Percentiles rank a stretch among this genome's conserved stretches.
Evolutionary conservation across 2,888 invertebrate species (phyloP).

Genomic region (Pristionchus entomophagus): DNA sequence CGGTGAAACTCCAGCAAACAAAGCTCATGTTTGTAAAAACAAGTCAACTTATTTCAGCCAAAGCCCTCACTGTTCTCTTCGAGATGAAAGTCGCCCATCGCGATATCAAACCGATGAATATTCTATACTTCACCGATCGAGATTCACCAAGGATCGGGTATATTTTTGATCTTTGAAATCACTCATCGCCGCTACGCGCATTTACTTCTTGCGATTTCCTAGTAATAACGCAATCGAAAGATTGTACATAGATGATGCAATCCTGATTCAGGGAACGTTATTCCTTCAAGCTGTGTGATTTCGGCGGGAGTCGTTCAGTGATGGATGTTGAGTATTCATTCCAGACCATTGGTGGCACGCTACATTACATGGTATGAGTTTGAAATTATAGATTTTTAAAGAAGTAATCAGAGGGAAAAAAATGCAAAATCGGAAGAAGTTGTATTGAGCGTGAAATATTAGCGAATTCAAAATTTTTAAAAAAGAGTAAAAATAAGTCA

Average conservation of each 20-base stretch:
- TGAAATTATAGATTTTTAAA: too few relatives aligned
- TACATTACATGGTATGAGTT: neutral
- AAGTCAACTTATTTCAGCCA: conserved; percentile 1
- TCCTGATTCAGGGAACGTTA: neutral
- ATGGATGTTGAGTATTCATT: neutral
- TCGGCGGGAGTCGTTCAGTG: neutral
- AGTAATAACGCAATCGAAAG: too few relatives aligned
- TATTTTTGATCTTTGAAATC: neutral
- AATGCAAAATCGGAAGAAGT: too few relatives aligned
- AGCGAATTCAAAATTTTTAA: too few relatives aligned
- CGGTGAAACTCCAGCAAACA: too few relatives aligned
- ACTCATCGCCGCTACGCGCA: too few relatives aligned
- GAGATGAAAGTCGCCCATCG: neutral
- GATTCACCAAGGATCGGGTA: neutral
- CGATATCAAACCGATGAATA: conserved; percentile 16
- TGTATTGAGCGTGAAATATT: neutral
- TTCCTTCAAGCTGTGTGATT: conserved; percentile 15
- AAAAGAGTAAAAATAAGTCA: too few relatives aligned
- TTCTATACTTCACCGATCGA: neutral
- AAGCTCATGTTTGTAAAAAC: too few relatives aligned
- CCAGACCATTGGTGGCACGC: neutral
- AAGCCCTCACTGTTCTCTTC: neutral
- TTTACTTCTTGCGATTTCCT: too few relatives aligned
- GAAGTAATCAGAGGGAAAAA: neutral
- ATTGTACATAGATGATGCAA: too few relatives aligned